These are phyloP conservation scores for Eustalomyia histrio DNA, from an alignment of 2,888 invertebrate genomes.

Conservation along the genomic window DNA sequence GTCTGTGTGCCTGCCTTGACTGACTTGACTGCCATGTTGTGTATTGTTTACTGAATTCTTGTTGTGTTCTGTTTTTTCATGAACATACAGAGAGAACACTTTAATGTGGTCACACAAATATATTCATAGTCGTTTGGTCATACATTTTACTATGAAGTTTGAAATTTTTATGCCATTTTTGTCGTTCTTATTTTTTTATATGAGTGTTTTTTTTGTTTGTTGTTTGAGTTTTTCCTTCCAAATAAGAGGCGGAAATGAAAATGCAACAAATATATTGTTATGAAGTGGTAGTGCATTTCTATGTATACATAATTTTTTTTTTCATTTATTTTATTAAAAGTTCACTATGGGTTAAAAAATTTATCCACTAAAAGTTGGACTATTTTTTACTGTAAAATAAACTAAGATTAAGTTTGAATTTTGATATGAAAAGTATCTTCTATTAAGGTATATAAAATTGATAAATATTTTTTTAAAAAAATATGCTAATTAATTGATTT, in stretches of 20 bases:
- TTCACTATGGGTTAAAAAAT: conserved; percentile 1
- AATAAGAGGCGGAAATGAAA: conserved; percentile 61
- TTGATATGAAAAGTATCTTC: no score
- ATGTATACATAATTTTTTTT: conserved; percentile 7
- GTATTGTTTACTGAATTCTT: conserved; percentile 25
- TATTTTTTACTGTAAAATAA: no score
- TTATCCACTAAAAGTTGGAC: no score
- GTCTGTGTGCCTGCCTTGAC: conserved; percentile 23
- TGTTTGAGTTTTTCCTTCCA: conserved; percentile 20
- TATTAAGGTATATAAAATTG: no score
- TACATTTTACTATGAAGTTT: conserved; percentile 27
- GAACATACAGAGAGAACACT: conserved; percentile 36
- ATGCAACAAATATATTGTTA: conserved; percentile 64
- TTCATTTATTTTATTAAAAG: not conserved
- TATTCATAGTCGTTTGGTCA: conserved; percentile 40
- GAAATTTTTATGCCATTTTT: conserved; percentile 47
- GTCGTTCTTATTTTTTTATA: conserved; percentile 39
- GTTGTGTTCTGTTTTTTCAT: conserved; percentile 22
- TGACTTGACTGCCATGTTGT: conserved; percentile 30
- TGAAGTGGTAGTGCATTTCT: conserved; percentile 58
- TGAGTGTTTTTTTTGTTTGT: conserved; percentile 9
- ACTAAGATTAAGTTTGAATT: no score
- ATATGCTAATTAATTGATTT: no score
- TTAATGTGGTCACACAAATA: conserved; percentile 39
- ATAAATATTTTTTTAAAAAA: no score